Evolutionary conservation across 2,797 vertebrate species (phyloP).

Genomic region (Hipposideros larvatus): DNA sequence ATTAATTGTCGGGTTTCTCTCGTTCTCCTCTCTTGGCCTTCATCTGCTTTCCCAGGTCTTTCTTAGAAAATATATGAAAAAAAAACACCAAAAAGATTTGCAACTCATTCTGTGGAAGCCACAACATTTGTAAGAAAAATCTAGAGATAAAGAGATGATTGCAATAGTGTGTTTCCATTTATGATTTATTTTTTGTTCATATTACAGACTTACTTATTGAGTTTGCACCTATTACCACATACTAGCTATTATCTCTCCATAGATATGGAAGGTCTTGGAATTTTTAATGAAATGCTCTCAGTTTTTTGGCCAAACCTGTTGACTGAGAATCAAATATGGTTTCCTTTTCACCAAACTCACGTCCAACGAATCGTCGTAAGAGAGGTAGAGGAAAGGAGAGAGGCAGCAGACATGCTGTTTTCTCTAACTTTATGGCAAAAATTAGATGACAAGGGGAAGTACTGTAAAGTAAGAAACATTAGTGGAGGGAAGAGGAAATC

Average conservation of each 20-base stretch:
- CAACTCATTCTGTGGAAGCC: not conserved
- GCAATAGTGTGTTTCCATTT: not conserved
- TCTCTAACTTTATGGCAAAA: not conserved
- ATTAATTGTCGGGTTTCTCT: slow-evolving; percentile 1
- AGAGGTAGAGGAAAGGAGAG: not conserved
- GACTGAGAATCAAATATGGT: not conserved
- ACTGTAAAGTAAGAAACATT: slow-evolving; percentile 19
- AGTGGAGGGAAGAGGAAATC: not conserved
- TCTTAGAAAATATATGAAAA: not conserved
- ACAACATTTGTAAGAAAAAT: not conserved
- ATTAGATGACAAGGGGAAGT: not conserved
- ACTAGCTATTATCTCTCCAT: not conserved
- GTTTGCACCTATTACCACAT: not conserved
- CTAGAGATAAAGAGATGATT: not conserved
- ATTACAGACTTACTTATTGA: not conserved
- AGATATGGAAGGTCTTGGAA: slow-evolving; percentile 4
- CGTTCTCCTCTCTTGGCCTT: not conserved
- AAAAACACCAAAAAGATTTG: slow-evolving; percentile 1
- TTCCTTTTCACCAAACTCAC: not conserved
- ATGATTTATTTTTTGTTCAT: not conserved
- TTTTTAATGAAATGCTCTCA: not conserved
- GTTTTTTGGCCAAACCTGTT: not conserved
- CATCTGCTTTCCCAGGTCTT: slow-evolving; percentile 19
- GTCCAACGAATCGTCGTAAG: not conserved
- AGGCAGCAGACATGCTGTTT: not conserved